Evolutionary conservation across 2,797 vertebrate species (phyloP).

Genomic region (Lophura swinhoii): DNA sequence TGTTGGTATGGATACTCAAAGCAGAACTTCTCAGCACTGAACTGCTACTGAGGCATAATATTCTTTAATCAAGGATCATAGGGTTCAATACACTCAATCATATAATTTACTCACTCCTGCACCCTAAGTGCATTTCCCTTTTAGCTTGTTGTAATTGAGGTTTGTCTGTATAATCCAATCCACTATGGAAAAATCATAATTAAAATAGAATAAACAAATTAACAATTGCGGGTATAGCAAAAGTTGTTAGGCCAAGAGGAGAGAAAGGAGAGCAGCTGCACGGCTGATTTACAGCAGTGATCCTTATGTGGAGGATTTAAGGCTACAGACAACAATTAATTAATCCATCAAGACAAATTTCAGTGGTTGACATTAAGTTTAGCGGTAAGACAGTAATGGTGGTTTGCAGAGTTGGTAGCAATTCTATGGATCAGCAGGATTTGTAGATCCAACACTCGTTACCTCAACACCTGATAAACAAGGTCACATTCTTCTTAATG

Average conservation of each 20-base stretch:
- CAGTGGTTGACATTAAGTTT: background rate
- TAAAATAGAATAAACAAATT: background rate
- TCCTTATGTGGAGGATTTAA: rapidly evolving
- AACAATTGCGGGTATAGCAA: background rate
- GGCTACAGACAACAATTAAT: background rate
- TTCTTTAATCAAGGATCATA: background rate
- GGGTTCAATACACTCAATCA: background rate
- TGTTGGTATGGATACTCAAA: background rate
- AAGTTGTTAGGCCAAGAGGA: background rate
- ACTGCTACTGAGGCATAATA: background rate
- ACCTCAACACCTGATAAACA: background rate
- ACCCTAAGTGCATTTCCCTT: background rate
- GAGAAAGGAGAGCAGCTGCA: background rate
- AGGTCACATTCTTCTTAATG: background rate
- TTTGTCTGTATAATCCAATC: background rate
- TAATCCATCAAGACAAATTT: background rate
- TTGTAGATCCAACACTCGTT: background rate
- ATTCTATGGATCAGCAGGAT: background rate
- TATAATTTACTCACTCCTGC: background rate
- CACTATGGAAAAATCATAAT: rapidly evolving
- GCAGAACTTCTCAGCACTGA: background rate
- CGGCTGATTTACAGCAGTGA: rapidly evolving
- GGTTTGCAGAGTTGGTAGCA: background rate
- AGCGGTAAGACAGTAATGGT: background rate
- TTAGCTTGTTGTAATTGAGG: background rate